Base-by-base conservation (phyloP, 1,140 invertebrate species). In the Dreissena polymorpha region DNA sequence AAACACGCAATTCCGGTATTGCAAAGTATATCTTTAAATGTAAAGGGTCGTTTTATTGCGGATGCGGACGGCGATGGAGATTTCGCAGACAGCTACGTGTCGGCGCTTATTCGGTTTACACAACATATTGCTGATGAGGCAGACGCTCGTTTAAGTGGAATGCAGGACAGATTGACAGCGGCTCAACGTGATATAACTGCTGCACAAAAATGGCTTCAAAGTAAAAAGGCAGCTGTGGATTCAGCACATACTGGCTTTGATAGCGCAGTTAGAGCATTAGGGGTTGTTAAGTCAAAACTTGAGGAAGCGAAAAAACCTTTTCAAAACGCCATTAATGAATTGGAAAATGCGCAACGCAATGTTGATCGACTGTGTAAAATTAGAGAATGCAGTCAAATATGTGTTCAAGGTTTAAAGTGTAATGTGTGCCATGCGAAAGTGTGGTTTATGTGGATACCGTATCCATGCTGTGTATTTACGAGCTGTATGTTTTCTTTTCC, bases 401-500 rank as follows among this genome's bases (percentile, higher is more conserved):
- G 78, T 53, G 25, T 80, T n/a, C 78, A 67, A 16, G 78, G 78
- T 0, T 0, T 80, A 14, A 50, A 63, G 63, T 80, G 78, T 65
- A 16, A 21, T 49, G 71, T 80, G 18, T 70, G 78, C 49, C 39
- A 50, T 64, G 63, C 29, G 64, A 18, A 23, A n/a, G 65, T 55
- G 50, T 50, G 71, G 25, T 60, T 68, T 55, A 51, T 23, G 14
- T 77, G 68, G 67, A 80, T 78, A 79, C 63, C 60, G 55, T 72
- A 69, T 53, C 77, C 72, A 10, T 78, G 78, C 39, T 71, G 60
- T 57, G 18, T 50, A 49, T 78, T 23, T n/a, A 85, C 82, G 16
- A 82, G 70, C 21, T 86, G 85, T 67, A 82, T 86, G 78, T 29
- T 82, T 18, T 57, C 23, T 57, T 0, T 86, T 63, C 85, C 83